Evolutionary conservation across 2,888 invertebrate species (phyloP), one percentile per base, ranked within the genome.

Genomic region (Calliopum simillimum): DNA sequence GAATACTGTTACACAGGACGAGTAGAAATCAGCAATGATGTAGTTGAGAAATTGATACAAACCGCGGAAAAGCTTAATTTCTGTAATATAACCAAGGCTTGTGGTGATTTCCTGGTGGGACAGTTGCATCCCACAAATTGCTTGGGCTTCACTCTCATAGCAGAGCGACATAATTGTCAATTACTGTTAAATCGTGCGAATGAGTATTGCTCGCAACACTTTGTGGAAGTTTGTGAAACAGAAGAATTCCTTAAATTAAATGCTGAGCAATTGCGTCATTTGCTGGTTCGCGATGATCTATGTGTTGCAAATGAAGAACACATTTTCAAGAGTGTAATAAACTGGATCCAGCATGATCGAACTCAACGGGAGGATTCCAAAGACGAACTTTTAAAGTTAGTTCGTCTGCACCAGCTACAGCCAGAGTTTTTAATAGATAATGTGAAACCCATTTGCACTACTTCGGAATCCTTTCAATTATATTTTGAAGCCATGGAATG

Each of bases 401-500:
- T 96, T 25, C 94, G 95, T 83, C 88, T 97, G 79, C 96, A 97
- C 8, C 87, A 96, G 56, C 87, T 98, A 68, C 90, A 93, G 73
- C 96, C 97, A 46, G 92, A 94, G 91, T 97, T 96, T 85, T 90
- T 97, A 76, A 93, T 94, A 68, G 97, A 97, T 85, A 91, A 94
- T 83, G 94, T 97, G 44, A 95, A 95, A 85, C 81, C 82, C 43
- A 87, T 89, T 0, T 90, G 90, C 78, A 88, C 88, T 82, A 92
- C 89, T 83, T 88, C 90, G 55, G 90, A 90, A 67, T 95, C 96
- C 79, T 95, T 95, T 81, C 92, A 94, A 71, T 87, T 97, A 64
- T 92, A 97, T 65, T 95, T 97, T 92, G 97, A 97, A 86, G 97
- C 97, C 13, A 90, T 97, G 75, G 96, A 96, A 81, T 97, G 96